Conservation (phyloP, 64 coral and sea anemone species). For the Platygyra sinensis region DNA sequence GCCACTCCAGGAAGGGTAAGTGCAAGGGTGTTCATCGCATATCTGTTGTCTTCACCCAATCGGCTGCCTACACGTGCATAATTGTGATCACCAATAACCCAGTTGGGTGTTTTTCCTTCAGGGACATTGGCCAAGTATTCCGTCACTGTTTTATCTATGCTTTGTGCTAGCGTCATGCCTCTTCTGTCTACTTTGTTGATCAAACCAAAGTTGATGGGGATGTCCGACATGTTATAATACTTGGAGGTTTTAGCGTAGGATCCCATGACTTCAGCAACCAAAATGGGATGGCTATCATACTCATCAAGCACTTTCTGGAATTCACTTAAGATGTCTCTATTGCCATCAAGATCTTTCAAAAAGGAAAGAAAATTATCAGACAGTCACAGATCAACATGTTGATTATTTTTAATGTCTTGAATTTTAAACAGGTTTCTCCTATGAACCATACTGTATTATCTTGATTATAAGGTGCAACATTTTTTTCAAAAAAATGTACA, state of each 20-base stretch:
- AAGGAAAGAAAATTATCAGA: neutral
- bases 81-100: slow-evolving; percentile 33
- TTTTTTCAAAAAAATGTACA: too few species aligned
- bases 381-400: neutral
- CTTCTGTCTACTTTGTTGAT: slow-evolving; percentile 14
- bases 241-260: neutral
- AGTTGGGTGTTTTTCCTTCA: slow-evolving; percentile 41
- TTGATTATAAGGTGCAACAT: too few species aligned
- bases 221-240: slow-evolving; percentile 51
- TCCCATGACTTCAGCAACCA: slow-evolving; percentile 65
- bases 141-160: slow-evolving; percentile 46
- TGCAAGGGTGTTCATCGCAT: slow-evolving; percentile 79
- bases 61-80: slow-evolving; percentile 26
- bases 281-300: neutral
- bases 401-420: too few species aligned
- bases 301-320: slow-evolving; percentile 63
- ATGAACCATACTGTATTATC: too few species aligned
- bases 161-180: slow-evolving; percentile 9
- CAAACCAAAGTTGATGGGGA: slow-evolving; percentile 43
- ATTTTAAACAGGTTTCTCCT: too few species aligned
- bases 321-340: slow-evolving; percentile 51
- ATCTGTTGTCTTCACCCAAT: slow-evolving; percentile 1
- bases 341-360: slow-evolving; percentile 64
- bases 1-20: slow-evolving; percentile 75
- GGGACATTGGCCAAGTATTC: slow-evolving; percentile 48